Base-by-base conservation (phyloP, 1,140 invertebrate species). In the Ephestia elutella region DNA sequence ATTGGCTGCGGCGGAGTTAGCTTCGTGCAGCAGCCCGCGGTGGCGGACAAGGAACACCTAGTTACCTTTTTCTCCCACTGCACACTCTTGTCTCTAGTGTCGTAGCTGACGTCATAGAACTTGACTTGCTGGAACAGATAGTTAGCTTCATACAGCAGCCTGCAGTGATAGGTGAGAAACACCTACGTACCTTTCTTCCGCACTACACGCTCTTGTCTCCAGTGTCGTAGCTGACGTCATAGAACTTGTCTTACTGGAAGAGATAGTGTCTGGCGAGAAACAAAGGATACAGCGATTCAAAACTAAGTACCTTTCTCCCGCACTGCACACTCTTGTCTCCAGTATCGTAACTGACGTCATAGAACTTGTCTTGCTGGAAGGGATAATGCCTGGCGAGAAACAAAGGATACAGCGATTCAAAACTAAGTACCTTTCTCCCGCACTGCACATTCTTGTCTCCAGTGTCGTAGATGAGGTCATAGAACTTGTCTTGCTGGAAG, bases 251-350 rank as follows among this genome's bases (percentile, higher is more conserved):
- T 68, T 95, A 94, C 73, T 97, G 96, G 73, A 98, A 98, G 0
- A 98, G 90, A 78, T 98, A 98, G 30, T 80, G 67, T 35, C 90
- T 91, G 0, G 94, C 90, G 5, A 98, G 76, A 69, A 97, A 95
- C 7, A 95, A 78, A 0, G 96, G 96, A 79, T 96, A 98, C 73
- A n/a, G n/a, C n/a, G n/a, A n/a, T n/a, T n/a, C n/a, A n/a, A n/a
- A n/a, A n/a, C n/a, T 1, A 49, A 49, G 17, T 49, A 15, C 92
- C 88, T 98, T 97, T 32, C 97, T 91, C 1, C 97, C 97, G 79
- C 97, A 99, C 80, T 98, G 96, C 2, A 99, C 90, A 62, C 95
- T 96, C 80, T 97, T 98, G 78, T 99, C 97, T 0, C 97, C 97
- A 0, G 95, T 96, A 75, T 98, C 97, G 83, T 95, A 98, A 9